A percentile compares a stretch with the other conserved stretches of the same genome.
phyloP scores from a whole-genome alignment of 1,140 invertebrate genomes.

The Hyles vespertilio region DNA sequence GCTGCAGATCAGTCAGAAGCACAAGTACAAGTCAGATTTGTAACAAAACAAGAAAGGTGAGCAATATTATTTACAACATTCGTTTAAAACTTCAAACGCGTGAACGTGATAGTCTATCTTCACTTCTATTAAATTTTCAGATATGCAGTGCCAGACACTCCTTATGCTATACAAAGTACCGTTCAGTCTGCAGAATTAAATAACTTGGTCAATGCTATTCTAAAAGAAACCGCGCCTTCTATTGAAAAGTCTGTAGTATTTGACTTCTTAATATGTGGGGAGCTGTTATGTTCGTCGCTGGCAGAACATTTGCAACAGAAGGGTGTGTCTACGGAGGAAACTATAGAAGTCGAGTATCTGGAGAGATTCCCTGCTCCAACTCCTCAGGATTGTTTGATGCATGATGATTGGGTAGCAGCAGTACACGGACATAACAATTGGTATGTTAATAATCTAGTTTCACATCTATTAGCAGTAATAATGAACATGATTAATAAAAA shows the following conservation, averaged over 20 bases:
- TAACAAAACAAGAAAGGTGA: slow-evolving; percentile 89
- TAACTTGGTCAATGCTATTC: slow-evolving; percentile 86
- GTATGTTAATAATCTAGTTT: slow-evolving; percentile 57
- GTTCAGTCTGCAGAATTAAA: slow-evolving; percentile 84
- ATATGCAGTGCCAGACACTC: slow-evolving; percentile 90
- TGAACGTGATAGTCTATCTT: slow-evolving; percentile 6
- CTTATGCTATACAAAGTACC: slow-evolving; percentile 85
- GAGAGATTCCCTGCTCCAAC: slow-evolving; percentile 91
- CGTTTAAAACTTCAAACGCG: slow-evolving; percentile 18
- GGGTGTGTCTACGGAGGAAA: slow-evolving; percentile 83
- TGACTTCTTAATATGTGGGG: slow-evolving; percentile 91
- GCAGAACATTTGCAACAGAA: slow-evolving; percentile 82
- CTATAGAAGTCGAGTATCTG: slow-evolving; percentile 93
- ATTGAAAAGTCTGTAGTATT: slow-evolving; percentile 82
- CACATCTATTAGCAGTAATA: too few species aligned
- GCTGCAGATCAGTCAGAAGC: slow-evolving; percentile 39
- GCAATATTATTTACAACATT: slow-evolving; percentile 44
- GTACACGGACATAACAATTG: slow-evolving; percentile 86
- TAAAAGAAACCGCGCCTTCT: slow-evolving; percentile 79
- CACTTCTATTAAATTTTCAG: slow-evolving; percentile 75
- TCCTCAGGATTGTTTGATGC: slow-evolving; percentile 92
- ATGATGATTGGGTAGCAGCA: slow-evolving; percentile 97
- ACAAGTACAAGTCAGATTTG: slow-evolving; percentile 84
- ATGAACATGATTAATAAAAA: too few species aligned
- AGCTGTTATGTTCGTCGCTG: slow-evolving; percentile 84